Percentiles rank a stretch among this genome's conserved stretches.
These are phyloP conservation scores for Pristionchus pacificus DNA, from an alignment of 1,140 invertebrate species.

Conservation along the genomic window DNA sequence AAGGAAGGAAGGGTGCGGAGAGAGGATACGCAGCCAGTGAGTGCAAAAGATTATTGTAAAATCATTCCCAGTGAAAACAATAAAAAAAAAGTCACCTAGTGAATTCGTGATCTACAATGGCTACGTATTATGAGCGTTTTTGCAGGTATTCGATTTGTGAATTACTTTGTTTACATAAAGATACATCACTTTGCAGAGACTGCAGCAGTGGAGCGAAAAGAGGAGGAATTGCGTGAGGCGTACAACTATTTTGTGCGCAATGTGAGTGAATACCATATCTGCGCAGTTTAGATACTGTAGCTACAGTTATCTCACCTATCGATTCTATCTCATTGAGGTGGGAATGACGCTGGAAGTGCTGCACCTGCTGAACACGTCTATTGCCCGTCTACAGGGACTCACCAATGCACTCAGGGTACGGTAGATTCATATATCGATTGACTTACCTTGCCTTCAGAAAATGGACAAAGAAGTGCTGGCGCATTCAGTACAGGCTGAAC, in stretches of 20 bases:
- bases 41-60: constrained; percentile 31
- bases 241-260: constrained; percentile 49
- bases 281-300: no score
- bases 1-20: background rate
- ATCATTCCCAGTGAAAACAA: constrained; percentile 35
- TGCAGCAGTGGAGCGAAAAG: constrained; percentile 3
- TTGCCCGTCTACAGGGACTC: constrained; percentile 42
- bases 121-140: no score
- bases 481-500: constrained; percentile 42
- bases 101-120: background rate
- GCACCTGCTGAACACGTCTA: constrained; percentile 48
- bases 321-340: constrained; percentile 27
- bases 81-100: background rate
- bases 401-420: constrained; percentile 45
- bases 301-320: no score
- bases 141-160: no score
- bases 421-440: background rate
- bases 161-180: no score
- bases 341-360: constrained; percentile 43
- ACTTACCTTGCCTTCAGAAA: constrained; percentile 39
- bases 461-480: constrained; percentile 34
- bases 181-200: no score
- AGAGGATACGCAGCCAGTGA: constrained; percentile 1
- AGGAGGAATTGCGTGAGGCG: constrained; percentile 31
- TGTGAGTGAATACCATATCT: constrained; percentile 26